phyloP scores from a whole-genome alignment of 2,113 vertebrate species.

The Perca fluviatilis region DNA sequence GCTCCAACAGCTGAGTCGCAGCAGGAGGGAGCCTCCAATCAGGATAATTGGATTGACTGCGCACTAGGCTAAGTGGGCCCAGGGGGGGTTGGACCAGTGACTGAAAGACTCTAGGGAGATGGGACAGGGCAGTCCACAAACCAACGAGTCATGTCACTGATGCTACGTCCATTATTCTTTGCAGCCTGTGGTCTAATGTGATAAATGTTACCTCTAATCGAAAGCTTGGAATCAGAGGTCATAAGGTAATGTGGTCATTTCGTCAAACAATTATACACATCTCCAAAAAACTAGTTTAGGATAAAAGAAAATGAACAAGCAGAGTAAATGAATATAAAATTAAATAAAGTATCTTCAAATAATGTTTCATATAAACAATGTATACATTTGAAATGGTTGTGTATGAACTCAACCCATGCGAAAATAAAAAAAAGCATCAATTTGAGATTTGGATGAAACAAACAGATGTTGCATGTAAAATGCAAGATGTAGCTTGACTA shows the following conservation, averaged over 20 bases:
- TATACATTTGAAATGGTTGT: not conserved
- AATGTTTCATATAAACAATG: not conserved
- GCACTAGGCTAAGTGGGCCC: not conserved
- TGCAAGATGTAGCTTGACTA: not conserved
- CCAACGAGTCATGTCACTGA: too few species aligned
- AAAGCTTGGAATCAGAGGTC: too few species aligned
- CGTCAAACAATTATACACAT: not conserved
- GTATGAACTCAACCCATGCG: not conserved
- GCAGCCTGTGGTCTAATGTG: too few species aligned
- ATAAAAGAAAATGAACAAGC: not conserved
- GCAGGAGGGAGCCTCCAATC: constrained; percentile 38
- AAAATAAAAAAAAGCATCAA: not conserved
- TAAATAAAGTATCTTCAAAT: not conserved
- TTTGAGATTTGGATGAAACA: not conserved
- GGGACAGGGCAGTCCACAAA: not conserved
- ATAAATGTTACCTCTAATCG: too few species aligned
- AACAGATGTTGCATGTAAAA: not conserved
- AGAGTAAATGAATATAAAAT: too few species aligned
- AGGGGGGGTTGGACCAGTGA: not conserved
- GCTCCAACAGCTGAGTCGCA: constrained; percentile 36
- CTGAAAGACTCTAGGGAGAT: constrained; percentile 7
- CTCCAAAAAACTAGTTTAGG: not conserved
- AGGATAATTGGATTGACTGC: constrained; percentile 58
- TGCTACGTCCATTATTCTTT: too few species aligned
- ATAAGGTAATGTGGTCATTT: not conserved